Conservation (phyloP, 2,113 vertebrate species). For the Accipiter virgatus region DNA sequence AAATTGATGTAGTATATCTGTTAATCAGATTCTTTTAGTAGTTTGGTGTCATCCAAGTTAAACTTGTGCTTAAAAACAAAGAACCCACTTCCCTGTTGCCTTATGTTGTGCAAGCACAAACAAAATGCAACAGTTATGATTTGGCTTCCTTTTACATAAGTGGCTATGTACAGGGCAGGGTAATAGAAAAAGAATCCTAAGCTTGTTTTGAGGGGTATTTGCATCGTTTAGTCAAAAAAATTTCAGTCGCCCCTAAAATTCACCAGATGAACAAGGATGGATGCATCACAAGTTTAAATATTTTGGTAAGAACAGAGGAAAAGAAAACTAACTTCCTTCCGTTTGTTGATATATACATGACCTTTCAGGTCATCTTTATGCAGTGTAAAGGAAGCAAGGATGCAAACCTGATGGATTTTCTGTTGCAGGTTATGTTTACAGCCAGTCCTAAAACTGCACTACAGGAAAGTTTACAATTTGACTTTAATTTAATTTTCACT, state of each 20-base stretch:
- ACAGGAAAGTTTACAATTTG: not conserved
- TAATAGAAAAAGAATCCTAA: not conserved
- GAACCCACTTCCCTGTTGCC: not conserved
- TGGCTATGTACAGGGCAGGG: not conserved
- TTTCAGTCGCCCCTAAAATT: not conserved
- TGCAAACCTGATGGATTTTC: not conserved
- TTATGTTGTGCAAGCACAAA: not conserved
- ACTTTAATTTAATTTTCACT: not conserved
- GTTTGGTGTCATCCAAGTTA: not conserved
- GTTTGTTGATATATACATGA: not conserved
- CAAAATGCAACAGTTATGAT: not conserved
- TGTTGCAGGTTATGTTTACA: not conserved
- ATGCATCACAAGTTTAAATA: not conserved
- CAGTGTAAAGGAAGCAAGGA: not conserved
- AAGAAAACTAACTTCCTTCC: not conserved
- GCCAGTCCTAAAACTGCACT: not conserved
- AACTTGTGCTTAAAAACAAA: constrained; percentile 35
- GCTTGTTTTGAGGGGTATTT: not conserved
- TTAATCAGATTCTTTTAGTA: constrained; percentile 18
- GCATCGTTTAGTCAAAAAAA: not conserved
- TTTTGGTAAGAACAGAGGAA: not conserved
- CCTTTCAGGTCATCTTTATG: not conserved
- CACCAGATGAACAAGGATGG: not conserved
- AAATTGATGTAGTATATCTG: constrained; percentile 17
- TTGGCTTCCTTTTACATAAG: not conserved